These are phyloP conservation scores for Leucopsar rothschildi DNA, from an alignment of 2,113 vertebrate species.

Conservation along the genomic window DNA sequence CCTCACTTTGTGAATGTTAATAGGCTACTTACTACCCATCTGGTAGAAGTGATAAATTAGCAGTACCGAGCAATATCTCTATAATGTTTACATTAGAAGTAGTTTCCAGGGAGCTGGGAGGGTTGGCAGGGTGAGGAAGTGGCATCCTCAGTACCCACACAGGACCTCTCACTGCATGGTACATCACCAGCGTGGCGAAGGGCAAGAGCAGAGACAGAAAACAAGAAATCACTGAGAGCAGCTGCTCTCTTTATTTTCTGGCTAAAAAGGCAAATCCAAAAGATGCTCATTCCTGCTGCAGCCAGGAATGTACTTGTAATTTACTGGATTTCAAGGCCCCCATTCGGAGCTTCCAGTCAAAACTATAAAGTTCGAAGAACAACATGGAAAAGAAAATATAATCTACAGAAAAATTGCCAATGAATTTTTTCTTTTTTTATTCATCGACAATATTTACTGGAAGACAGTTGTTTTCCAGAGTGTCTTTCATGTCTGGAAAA, in stretches of 20 bases:
- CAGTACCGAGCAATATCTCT: constrained; percentile 28
- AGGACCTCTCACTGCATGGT: background rate
- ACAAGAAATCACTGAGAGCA: constrained; percentile 15
- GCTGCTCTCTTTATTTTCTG: constrained; percentile 42
- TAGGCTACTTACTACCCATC: constrained; percentile 64
- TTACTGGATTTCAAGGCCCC: background rate
- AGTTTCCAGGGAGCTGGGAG: constrained; percentile 46
- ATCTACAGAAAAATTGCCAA: constrained; percentile 22
- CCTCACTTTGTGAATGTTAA: constrained; percentile 59
- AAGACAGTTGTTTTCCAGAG: constrained; percentile 11
- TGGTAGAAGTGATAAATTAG: constrained; percentile 64
- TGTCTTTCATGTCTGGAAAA: constrained; percentile 31
- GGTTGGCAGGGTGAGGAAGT: constrained; percentile 50
- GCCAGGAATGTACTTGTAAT: constrained; percentile 9
- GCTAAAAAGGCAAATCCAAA: constrained; percentile 5
- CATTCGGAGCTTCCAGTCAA: background rate
- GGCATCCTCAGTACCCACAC: constrained; percentile 38
- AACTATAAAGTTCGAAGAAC: background rate
- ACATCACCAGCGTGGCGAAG: background rate
- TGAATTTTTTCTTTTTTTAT: background rate
- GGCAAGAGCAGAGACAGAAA: background rate
- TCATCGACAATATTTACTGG: background rate
- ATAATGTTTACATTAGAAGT: constrained; percentile 46
- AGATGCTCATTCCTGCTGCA: background rate
- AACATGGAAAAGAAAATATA: background rate